Evolutionary conservation across 2,888 invertebrate species (phyloP), one percentile per base, ranked within the genome.

Genomic region (Coelopa pilipes): DNA sequence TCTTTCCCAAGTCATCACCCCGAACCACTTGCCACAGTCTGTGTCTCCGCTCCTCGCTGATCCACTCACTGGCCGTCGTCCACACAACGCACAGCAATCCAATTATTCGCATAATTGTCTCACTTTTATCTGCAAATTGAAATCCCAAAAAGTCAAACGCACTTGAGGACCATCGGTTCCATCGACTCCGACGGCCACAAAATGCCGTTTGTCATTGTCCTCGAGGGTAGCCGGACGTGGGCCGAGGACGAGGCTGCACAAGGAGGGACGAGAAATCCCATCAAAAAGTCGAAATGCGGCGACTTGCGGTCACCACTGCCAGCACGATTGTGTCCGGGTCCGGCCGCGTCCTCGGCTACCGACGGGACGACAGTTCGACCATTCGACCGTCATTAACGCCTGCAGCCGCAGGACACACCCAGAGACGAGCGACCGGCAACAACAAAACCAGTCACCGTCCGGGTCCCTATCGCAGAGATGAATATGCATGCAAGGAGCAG

Each of bases 61-160:
- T 15, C 53, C n/a, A 53, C 53, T 13, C 4, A 53, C 53, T 53
- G n/a, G n/a, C 53, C 53, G 53, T 62, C 62, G 15, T 34, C 34
- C 62, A 62, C 34, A 34, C 53, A 62, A 62, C 21, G 50, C 62
- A 49, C 10, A 81, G 78, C 81, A 85, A 85, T 85, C 85, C 85
- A 85, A 85, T 85, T 85, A 85, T 85, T 82, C 79, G 66, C 80
- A 81, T 85, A 85, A 85, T 85, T 85, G 85, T 85, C 81, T 83
- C 85, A 85, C 78, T 84, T 83, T 84, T 82, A 81, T 82, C 81
- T 77, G 73, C 80, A 85, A 85, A 84, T 85, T 84, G 81, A 85
- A 85, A 85, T 83, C 84, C 82, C 76, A 72, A 75, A 80, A 81
- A 85, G 84, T 85, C 85, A 85, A 85, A 83, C 79, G 77, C 76